Conservation (phyloP, 2,888 invertebrate genomes). For the Elmis aenea region DNA sequence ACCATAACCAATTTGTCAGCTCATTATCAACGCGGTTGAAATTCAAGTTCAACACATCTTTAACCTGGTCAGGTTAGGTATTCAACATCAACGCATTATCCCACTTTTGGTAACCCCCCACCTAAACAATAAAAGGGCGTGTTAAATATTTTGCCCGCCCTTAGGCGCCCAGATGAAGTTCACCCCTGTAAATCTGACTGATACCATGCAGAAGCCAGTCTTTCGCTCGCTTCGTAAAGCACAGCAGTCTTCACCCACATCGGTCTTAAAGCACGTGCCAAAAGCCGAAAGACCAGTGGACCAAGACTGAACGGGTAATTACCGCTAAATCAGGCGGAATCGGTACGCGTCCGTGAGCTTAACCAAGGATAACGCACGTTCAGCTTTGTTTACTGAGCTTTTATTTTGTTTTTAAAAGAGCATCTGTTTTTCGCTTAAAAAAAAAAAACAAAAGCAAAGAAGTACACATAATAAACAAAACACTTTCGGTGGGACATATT, state of each 20-base stretch:
- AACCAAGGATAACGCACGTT: slow-evolving; percentile 27
- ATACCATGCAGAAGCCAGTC: slow-evolving; percentile 46
- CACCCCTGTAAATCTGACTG: slow-evolving; percentile 47
- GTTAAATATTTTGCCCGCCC: slow-evolving; percentile 28
- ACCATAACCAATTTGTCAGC: not conserved
- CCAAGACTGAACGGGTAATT: slow-evolving; percentile 42
- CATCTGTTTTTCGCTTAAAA: too few relatives aligned
- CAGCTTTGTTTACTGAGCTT: slow-evolving; percentile 18
- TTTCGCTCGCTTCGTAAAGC: slow-evolving; percentile 44
- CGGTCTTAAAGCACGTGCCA: slow-evolving; percentile 42
- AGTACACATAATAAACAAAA: too few relatives aligned
- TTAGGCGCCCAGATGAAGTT: slow-evolving; percentile 42
- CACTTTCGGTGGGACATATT: too few relatives aligned
- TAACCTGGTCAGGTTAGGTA: slow-evolving; percentile 17
- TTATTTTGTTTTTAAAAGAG: slow-evolving; percentile 18
- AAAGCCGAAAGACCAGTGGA: slow-evolving; percentile 38
- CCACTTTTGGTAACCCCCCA: slow-evolving; percentile 19
- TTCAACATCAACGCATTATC: slow-evolving; percentile 18
- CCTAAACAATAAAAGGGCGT: slow-evolving; percentile 24
- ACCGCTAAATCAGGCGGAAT: slow-evolving; percentile 43
- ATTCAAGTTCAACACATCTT: slow-evolving; percentile 4
- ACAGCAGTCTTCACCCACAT: slow-evolving; percentile 35
- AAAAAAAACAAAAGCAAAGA: too few relatives aligned
- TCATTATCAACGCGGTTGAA: not conserved
- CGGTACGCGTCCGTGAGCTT: slow-evolving; percentile 38